Evolutionary conservation across 2,888 invertebrate genomes (phyloP).

Genomic region (Blastobasis adustella): DNA sequence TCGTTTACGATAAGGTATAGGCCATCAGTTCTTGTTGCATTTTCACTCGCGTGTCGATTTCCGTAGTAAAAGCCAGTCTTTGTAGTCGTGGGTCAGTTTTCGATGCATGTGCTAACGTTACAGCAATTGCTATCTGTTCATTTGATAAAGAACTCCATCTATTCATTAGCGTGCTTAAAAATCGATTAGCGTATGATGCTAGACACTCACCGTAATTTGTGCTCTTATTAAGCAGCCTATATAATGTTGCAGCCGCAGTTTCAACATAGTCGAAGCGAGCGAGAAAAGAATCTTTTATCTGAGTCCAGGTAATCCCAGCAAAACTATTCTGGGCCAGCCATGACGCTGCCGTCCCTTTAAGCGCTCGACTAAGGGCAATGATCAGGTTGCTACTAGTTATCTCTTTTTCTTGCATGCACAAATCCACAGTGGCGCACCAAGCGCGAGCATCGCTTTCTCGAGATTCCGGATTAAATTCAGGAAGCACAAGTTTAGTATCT

Average conservation of each 20-base stretch:
- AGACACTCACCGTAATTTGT: not conserved
- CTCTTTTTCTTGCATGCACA: not conserved
- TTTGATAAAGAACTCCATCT: not conserved
- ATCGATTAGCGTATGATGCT: not conserved
- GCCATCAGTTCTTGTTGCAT: not conserved
- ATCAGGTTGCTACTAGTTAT: not conserved
- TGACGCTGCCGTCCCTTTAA: not conserved
- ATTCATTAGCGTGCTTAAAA: not conserved
- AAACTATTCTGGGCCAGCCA: conserved; percentile 1
- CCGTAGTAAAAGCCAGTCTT: conserved; percentile 2
- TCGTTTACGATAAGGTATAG: not conserved
- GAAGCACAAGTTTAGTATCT: too few relatives aligned
- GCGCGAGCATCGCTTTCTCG: not conserved
- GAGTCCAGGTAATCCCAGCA: not conserved
- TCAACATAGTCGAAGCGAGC: not conserved
- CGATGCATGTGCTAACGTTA: not conserved
- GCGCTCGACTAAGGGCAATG: not conserved
- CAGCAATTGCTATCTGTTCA: not conserved
- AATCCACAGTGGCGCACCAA: conserved; percentile 1
- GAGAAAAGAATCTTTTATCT: not conserved
- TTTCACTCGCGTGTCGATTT: not conserved
- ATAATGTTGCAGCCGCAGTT: not conserved
- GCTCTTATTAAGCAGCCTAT: not conserved
- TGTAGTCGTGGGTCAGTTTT: conserved; percentile 1
- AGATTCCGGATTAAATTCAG: conserved; percentile 2